These are phyloP conservation scores for Tolypeutes matacus DNA, from an alignment of 2,797 vertebrate genomes.

Conservation along the genomic window DNA sequence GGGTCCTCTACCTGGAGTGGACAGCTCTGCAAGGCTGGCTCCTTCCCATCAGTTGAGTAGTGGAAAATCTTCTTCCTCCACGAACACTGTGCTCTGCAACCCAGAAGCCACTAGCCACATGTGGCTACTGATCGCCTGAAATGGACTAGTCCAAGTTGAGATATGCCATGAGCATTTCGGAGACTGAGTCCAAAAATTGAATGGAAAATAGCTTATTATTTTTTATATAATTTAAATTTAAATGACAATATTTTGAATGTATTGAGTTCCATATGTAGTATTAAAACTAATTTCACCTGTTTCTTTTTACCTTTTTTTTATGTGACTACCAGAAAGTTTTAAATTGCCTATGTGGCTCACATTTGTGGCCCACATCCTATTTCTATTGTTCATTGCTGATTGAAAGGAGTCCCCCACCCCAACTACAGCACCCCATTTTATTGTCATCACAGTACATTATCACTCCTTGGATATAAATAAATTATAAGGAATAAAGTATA, in stretches of 20 bases:
- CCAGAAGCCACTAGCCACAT: not conserved
- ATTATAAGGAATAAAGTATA: not conserved
- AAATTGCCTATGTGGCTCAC: not conserved
- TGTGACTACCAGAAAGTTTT: not conserved
- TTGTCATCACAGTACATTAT: slow-evolving; percentile 1
- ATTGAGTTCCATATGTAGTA: slow-evolving; percentile 11
- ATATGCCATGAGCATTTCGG: not conserved
- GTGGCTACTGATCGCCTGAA: not conserved
- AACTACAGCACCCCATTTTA: not conserved
- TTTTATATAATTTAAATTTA: slow-evolving; percentile 39
- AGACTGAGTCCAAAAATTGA: not conserved
- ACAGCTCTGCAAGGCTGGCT: not conserved
- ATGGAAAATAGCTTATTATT: not conserved
- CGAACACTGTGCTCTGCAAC: not conserved
- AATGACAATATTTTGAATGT: slow-evolving; percentile 27
- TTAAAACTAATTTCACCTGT: not conserved
- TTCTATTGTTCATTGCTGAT: not conserved
- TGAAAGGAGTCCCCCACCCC: not conserved
- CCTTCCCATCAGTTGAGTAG: not conserved
- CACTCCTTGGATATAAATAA: not conserved
- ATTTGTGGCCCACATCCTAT: not conserved
- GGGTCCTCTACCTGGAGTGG: not conserved
- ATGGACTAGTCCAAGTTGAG: not conserved
- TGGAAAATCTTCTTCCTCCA: not conserved
- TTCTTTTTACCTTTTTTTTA: slow-evolving; percentile 46